These are phyloP conservation scores for Clistopyga incitator DNA, from an alignment of 2,888 invertebrate genomes.

Conservation along the genomic window DNA sequence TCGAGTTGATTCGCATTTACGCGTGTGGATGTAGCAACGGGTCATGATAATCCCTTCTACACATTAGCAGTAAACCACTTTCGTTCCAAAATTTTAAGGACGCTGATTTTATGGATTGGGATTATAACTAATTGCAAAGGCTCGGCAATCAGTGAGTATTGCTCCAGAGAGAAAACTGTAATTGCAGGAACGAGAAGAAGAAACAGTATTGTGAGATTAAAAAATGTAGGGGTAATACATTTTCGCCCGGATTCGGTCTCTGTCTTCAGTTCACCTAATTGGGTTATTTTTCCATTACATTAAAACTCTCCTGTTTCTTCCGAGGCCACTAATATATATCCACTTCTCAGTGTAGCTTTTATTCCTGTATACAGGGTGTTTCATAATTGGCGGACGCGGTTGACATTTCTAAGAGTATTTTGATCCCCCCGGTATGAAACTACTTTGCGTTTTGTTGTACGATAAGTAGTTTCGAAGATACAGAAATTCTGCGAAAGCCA, in stretches of 20 bases:
- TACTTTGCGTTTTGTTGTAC: no score
- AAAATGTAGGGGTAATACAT: not conserved
- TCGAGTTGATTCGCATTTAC: not conserved
- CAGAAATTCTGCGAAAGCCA: no score
- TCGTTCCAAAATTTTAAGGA: not conserved
- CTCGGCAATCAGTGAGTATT: not conserved
- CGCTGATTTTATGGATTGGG: not conserved
- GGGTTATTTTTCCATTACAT: conserved; percentile 4
- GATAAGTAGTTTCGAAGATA: no score
- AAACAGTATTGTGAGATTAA: not conserved
- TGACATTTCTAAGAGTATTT: no score
- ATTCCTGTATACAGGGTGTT: no score
- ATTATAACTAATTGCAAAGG: conserved; percentile 13
- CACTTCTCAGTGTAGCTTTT: not conserved
- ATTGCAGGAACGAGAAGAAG: not conserved
- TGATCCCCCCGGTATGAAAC: no score
- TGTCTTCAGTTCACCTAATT: not conserved
- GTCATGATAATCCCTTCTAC: no score
- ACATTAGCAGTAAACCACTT: not conserved
- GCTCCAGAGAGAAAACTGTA: not conserved
- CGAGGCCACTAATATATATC: not conserved
- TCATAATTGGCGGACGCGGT: no score
- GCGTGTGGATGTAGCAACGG: no score
- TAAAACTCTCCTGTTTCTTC: not conserved
- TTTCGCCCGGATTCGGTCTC: not conserved